These are phyloP conservation scores for Epizoanthus stellaris DNA, from an alignment of 92 coral and sea anemone species.

Conservation along the genomic window DNA sequence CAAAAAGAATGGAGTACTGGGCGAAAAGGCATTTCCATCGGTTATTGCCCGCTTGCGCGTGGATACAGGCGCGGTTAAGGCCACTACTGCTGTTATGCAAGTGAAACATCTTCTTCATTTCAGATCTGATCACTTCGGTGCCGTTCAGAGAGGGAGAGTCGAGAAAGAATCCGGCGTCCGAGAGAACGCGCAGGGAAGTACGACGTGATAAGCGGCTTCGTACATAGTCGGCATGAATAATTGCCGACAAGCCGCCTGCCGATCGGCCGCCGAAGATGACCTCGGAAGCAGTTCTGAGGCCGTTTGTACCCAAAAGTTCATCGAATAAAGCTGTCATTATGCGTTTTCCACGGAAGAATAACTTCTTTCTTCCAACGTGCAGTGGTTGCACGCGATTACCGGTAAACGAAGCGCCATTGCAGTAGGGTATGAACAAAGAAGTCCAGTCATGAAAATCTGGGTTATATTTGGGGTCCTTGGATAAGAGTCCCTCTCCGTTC, in stretches of 20 bases:
- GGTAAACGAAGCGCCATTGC: slow-evolving; percentile 59
- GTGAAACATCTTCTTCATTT: slow-evolving; percentile 18
- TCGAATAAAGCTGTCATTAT: slow-evolving; percentile 38
- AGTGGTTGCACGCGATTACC: slow-evolving; percentile 44
- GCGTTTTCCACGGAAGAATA: slow-evolving; percentile 46
- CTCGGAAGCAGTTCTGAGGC: slow-evolving; percentile 49
- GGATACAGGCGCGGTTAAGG: slow-evolving; percentile 38
- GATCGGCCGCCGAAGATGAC: slow-evolving; percentile 56
- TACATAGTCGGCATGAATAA: slow-evolving; percentile 53
- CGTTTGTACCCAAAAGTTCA: slow-evolving; percentile 42
- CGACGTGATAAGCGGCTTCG: slow-evolving; percentile 28
- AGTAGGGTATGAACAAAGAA: slow-evolving; percentile 43
- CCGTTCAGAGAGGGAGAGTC: slow-evolving; percentile 56
- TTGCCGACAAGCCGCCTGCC: slow-evolving; percentile 56
- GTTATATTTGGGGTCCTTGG: slow-evolving; percentile 38
- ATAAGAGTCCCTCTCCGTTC: slow-evolving; percentile 45
- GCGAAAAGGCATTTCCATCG: slow-evolving; percentile 53
- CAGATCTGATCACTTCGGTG: slow-evolving; percentile 12
- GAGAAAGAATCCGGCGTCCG: slow-evolving; percentile 50
- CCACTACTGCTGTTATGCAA: slow-evolving; percentile 35
- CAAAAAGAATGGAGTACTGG: slow-evolving; percentile 32
- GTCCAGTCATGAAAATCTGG: slow-evolving; percentile 54
- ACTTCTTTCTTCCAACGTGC: slow-evolving; percentile 10
- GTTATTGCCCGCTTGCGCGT: slow-evolving; percentile 26
- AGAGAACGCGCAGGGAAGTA: slow-evolving; percentile 45